Evolutionary conservation across 92 coral and sea anemone genomes (phyloP), one percentile per base, ranked within the genome.

Genomic region (Desmophyllum pertusum): DNA sequence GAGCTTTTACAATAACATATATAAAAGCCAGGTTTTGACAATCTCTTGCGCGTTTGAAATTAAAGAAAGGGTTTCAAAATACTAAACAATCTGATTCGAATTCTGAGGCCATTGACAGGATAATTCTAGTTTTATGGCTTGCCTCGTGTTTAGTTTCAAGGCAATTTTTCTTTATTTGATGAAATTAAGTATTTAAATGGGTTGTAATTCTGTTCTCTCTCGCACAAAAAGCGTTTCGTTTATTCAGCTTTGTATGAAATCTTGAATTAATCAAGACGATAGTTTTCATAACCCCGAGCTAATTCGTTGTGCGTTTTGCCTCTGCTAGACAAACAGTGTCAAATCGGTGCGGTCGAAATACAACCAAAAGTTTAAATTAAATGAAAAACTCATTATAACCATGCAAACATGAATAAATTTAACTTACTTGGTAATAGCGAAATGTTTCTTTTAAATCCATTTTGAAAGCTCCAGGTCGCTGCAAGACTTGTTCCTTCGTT

Each of bases 401-500:
- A 62, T 21, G 68, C 75, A 84, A 84, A 84, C 19, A 83, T 59
- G 45, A 75, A 75, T 37, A 4, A 53, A 70, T 81, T 53, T 37
- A 27, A 53, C 86, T 83, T 75, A 88, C 91, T 82, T 88, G 95
- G 84, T 71, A 85, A 85, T 6, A n/a, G n/a, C n/a, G 84, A 63
- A 43, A 63, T 39, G 52, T 76, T 83, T 31, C 69, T 82, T 33
- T 15, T 18, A 14, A 53, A 25, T 42, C 86, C 86, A n/a, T 83
- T 37, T 69, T 75, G 83, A 64, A 91, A 65, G 14, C 17, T 8
- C 95, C 95, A 91, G 52, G 86, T 84, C 14, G 89, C 91, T 33
- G 50, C 67, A 43, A 94, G 84, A 18, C 70, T 75, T 19, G 94
- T 94, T 5, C 98, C 98, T 84, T 86, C 93, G 78, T 88, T 78